Percentiles rank a stretch among this genome's conserved stretches.
phyloP scores from a whole-genome alignment of 2,113 vertebrate genomes.

The Epinephelus fuscoguttatus region DNA sequence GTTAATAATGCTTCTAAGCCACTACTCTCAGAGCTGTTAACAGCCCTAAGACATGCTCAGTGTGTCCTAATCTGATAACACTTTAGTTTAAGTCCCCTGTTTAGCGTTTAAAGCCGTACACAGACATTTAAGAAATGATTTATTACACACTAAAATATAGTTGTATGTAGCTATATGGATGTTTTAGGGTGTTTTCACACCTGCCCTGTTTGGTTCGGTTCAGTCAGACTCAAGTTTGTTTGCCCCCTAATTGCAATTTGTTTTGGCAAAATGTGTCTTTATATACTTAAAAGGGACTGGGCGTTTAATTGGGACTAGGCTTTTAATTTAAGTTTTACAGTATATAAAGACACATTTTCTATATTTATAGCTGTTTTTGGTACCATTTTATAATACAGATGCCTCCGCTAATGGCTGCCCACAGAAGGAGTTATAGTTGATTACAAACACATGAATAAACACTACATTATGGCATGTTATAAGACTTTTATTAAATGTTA shows the following conservation, averaged over 20 bases:
- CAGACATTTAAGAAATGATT: background rate
- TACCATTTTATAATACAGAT: background rate
- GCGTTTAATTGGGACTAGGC: no score
- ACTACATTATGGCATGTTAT: background rate
- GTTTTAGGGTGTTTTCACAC: no score
- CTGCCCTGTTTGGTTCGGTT: no score
- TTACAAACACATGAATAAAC: background rate
- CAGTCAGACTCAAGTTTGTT: no score
- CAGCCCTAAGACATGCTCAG: background rate
- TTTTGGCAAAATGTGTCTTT: no score
- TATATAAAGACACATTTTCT: background rate
- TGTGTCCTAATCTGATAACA: constrained; percentile 15
- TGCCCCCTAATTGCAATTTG: no score
- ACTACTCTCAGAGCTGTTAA: constrained; percentile 40
- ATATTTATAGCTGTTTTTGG: background rate
- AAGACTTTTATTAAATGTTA: background rate
- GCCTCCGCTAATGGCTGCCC: background rate
- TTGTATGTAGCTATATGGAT: background rate
- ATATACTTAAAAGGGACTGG: no score
- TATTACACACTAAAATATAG: background rate
- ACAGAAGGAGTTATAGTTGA: background rate
- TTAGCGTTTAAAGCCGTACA: background rate
- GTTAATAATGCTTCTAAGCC: constrained; percentile 47
- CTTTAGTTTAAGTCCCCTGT: background rate
- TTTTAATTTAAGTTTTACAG: no score